Percentiles rank a stretch among this genome's conserved stretches.
Conservation (phyloP, 1,140 invertebrate genomes). For the Drosophila lacteicornis region DNA sequence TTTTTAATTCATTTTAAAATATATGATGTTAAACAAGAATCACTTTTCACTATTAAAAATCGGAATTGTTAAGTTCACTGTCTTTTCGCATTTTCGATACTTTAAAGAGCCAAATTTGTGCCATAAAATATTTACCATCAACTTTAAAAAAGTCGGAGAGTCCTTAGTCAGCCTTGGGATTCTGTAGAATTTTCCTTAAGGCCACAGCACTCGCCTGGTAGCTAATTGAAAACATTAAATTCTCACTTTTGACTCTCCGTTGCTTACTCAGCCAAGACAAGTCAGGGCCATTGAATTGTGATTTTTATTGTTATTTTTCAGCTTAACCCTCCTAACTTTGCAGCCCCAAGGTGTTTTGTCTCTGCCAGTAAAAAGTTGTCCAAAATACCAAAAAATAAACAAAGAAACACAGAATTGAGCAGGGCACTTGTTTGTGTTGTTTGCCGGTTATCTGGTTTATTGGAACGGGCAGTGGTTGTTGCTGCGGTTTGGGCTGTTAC, state of each 20-base stretch:
- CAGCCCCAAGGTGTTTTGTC: slow-evolving; percentile 45
- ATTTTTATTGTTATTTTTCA: slow-evolving; percentile 60
- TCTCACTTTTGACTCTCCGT: slow-evolving; percentile 41
- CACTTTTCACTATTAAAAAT: too few species aligned
- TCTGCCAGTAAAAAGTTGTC: slow-evolving; percentile 41
- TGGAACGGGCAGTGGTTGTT: slow-evolving; percentile 28
- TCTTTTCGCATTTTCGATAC: background rate
- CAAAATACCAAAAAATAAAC: slow-evolving; percentile 12
- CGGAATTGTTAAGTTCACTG: background rate
- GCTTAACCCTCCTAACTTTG: slow-evolving; percentile 35
- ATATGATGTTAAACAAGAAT: too few species aligned
- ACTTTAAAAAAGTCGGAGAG: background rate
- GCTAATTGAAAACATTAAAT: slow-evolving; percentile 75
- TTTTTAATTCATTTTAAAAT: background rate
- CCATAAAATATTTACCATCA: background rate
- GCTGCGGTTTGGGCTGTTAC: slow-evolving; percentile 23
- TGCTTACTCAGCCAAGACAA: slow-evolving; percentile 16
- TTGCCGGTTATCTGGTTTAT: slow-evolving; percentile 47
- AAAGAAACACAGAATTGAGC: slow-evolving; percentile 23
- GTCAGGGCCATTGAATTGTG: slow-evolving; percentile 37
- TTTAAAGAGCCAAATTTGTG: background rate
- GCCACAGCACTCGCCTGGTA: slow-evolving; percentile 21
- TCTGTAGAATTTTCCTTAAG: slow-evolving; percentile 11
- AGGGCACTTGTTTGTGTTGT: slow-evolving; percentile 38
- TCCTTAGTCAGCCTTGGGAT: background rate